A percentile compares a stretch with the other conserved stretches of the same genome.
Evolutionary conservation across 1,140 invertebrate species (phyloP).

Genomic region (Drosophila tsacasi): DNA sequence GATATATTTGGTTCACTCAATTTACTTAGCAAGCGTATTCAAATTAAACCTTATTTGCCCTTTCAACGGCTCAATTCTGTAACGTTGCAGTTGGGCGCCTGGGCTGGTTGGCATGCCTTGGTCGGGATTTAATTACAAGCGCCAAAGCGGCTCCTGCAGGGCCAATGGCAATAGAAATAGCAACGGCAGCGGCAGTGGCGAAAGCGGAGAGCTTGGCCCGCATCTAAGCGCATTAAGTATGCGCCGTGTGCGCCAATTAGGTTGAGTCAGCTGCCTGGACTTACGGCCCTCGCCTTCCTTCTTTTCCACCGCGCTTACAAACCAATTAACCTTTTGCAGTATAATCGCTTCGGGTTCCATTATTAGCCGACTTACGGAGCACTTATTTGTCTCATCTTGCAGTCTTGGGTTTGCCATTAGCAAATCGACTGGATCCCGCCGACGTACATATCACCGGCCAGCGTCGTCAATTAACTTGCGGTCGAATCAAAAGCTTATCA

Average conservation of each 20-base stretch:
- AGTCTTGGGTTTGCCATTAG: slow-evolving; percentile 30
- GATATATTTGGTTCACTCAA: slow-evolving; percentile 49
- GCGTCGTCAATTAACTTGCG: slow-evolving; percentile 17
- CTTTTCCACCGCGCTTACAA: slow-evolving; percentile 57
- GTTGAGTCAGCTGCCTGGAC: slow-evolving; percentile 68
- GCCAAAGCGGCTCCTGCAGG: slow-evolving; percentile 57
- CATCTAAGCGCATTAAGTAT: slow-evolving; percentile 81
- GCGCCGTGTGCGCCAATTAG: slow-evolving; percentile 78
- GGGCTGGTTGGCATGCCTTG: slow-evolving; percentile 34
- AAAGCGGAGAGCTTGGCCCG: slow-evolving; percentile 45
- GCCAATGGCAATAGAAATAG: slow-evolving; percentile 42
- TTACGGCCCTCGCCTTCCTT: slow-evolving; percentile 28
- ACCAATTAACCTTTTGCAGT: slow-evolving; percentile 74
- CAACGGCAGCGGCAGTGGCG: slow-evolving; percentile 14
- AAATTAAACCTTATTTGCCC: slow-evolving; percentile 49
- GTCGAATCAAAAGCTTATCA: slow-evolving; percentile 25
- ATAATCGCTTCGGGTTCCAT: slow-evolving; percentile 53
- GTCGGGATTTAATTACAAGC: slow-evolving; percentile 70
- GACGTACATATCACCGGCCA: slow-evolving; percentile 12
- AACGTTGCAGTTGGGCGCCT: slow-evolving; percentile 36
- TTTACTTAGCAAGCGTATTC: slow-evolving; percentile 55
- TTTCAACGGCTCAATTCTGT: slow-evolving; percentile 41
- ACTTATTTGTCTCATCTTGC: slow-evolving; percentile 49
- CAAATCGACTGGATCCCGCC: slow-evolving; percentile 33
- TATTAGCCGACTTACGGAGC: slow-evolving; percentile 53